Base-by-base conservation (phyloP, 2,797 vertebrate genomes). In the Numenius phaeopus region DNA sequence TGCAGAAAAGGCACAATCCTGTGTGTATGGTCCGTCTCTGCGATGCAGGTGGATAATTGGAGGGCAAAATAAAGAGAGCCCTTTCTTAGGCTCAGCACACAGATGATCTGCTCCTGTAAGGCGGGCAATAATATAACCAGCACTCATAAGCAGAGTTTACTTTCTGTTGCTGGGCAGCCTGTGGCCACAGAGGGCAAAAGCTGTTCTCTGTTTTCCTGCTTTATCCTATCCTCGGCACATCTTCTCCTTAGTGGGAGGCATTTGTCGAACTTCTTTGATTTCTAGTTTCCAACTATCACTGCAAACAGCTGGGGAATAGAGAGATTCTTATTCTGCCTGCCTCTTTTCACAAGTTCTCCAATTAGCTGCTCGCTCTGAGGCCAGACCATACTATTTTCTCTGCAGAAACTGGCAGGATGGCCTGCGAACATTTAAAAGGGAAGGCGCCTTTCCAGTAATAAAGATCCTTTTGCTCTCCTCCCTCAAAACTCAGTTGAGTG, bases 261-360 rank as follows among this genome's bases (percentile, higher is more conserved):
- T 87, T 94, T 92, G 71, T 95, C 24, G n/a, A 65, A 92, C 50
- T 82, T 49, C 79, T 90, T 27, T 23, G 86, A 94, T 84, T 90
- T 97, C 91, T 81, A 65, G 70, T 97, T 91, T 97, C 95, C 92
- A 97, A 61, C 95, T 96, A 94, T 96, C 89, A 83, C 86, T 87
- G 84, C 0, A 10, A 96, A 97, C 96, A 97, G 96, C 96, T 97
- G 87, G 95, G 70, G 47, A 96, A 80, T 92, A 95, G 80, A 95
- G 87, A 73, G 85, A 93, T 92, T 83, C 62, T 75, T 72, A 85
- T 89, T 73, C 84, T 84, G 57, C 62, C 76, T 82, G 72, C n/a
- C 42, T 90, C 50, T 64, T 90, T 46, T 49, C 73, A 32, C 34
- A 87, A 96, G 65, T 88, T 96, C 58, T 95, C 44, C 57, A 75